phyloP scores from a whole-genome alignment of 2,797 vertebrate genomes.

The Sebastes nivosus region DNA sequence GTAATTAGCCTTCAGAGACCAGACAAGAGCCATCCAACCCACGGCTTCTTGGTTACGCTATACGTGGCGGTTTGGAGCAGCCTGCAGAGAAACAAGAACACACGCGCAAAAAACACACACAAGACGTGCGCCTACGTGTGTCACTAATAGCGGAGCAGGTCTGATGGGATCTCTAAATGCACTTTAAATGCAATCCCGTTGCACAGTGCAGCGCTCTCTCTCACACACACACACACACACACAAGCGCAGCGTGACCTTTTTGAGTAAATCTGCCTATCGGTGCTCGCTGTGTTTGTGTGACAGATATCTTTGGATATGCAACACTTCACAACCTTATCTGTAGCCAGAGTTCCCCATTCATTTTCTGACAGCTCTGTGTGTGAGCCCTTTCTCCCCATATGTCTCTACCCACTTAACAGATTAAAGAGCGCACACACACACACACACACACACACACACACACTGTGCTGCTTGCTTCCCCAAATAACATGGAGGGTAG shows the following conservation, averaged over 20 bases:
- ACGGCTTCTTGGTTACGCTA: background rate
- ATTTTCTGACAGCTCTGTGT: constrained; percentile 58
- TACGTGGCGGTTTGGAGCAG: background rate
- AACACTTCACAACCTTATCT: constrained; percentile 67
- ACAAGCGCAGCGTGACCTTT: constrained; percentile 61
- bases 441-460: background rate
- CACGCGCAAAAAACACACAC: background rate
- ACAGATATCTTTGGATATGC: constrained; percentile 62
- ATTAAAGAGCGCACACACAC: constrained; percentile 52
- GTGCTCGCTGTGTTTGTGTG: constrained; percentile 54
- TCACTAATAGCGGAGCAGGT: background rate
- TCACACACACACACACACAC: constrained; percentile 8
- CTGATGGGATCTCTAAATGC: constrained; percentile 44
- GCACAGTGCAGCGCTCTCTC: constrained; percentile 1
- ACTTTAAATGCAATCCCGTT: constrained; percentile 17
- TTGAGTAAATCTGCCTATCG: constrained; percentile 56
- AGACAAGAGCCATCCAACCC: constrained; percentile 16
- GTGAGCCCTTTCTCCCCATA: constrained; percentile 42
- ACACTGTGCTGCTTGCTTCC: constrained; percentile 30
- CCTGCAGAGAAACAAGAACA: constrained; percentile 6
- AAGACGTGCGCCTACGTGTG: background rate
- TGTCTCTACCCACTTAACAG: constrained; percentile 71
- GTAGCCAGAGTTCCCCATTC: constrained; percentile 57
- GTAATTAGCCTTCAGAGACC: constrained; percentile 55
- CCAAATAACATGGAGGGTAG: constrained; percentile 43